Evolutionary conservation across 2,797 vertebrate species (phyloP).

Genomic region (Diplodus sargus): DNA sequence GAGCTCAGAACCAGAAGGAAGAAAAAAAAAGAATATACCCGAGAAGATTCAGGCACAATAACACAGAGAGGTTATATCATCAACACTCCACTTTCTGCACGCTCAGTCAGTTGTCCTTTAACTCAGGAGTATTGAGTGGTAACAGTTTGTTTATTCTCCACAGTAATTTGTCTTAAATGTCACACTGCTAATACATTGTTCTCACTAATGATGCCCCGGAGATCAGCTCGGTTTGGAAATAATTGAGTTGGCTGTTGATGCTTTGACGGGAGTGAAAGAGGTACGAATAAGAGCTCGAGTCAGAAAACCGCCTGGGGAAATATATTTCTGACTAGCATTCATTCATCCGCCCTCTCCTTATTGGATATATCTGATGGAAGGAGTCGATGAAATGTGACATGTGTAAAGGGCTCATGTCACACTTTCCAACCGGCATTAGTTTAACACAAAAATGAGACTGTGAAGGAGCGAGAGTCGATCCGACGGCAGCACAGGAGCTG

Average conservation of each 20-base stretch:
- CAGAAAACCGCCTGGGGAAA: not conserved
- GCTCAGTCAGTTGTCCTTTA: not conserved
- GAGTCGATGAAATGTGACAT: not conserved
- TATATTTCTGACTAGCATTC: not conserved
- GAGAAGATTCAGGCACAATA: not conserved
- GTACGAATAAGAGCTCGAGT: not conserved
- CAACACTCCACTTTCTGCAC: not conserved
- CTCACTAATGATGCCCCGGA: conserved; percentile 16
- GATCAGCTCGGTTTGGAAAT: not conserved
- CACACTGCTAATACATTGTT: not conserved
- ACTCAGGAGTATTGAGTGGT: not conserved
- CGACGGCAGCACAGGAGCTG: not conserved
- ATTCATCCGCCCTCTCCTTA: not conserved
- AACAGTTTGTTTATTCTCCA: not conserved
- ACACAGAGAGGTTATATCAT: not conserved
- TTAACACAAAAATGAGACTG: not conserved
- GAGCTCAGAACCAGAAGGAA: not conserved
- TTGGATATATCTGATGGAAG: not conserved
- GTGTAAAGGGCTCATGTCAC: not conserved
- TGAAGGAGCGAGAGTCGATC: not conserved
- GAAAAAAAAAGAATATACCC: not conserved
- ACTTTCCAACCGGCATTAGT: not conserved
- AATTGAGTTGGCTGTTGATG: not conserved
- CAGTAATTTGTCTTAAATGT: conserved; percentile 9
- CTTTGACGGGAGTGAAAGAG: not conserved